Evolutionary conservation across 2,888 invertebrate genomes (phyloP).

Genomic region (Campoplex capitator): DNA sequence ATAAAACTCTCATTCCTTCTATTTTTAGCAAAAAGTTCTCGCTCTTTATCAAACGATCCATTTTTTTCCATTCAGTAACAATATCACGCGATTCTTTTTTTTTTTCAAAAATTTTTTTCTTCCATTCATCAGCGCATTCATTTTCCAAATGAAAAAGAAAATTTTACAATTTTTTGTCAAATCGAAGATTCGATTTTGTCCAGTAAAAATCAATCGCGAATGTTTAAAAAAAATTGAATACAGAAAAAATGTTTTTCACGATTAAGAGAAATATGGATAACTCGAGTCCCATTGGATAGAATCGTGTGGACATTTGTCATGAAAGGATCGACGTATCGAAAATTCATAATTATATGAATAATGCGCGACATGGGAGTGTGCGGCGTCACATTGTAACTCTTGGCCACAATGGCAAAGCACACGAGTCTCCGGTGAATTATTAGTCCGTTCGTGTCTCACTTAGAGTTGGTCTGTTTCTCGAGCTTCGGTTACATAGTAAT

Average conservation of each 20-base stretch:
- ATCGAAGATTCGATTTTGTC: too few species aligned
- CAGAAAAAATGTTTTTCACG: background rate
- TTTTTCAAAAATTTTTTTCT: too few species aligned
- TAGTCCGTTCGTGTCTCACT: slow-evolving; percentile 32
- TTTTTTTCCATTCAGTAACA: too few species aligned
- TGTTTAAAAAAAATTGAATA: too few species aligned
- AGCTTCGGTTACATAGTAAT: slow-evolving; percentile 51
- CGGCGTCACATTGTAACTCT: background rate
- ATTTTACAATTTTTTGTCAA: background rate
- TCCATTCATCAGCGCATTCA: too few species aligned
- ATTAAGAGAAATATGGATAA: background rate
- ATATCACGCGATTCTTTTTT: too few species aligned
- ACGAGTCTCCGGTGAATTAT: slow-evolving; percentile 44
- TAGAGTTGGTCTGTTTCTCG: slow-evolving; percentile 20
- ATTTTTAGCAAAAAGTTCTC: background rate
- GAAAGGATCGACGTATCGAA: background rate
- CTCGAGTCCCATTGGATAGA: background rate
- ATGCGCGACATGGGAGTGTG: background rate
- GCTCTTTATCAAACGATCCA: too few species aligned
- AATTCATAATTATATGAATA: background rate
- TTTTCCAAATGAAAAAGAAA: background rate
- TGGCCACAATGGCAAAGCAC: background rate
- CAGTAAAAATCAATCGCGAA: too few species aligned
- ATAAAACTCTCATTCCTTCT: background rate
- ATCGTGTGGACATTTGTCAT: background rate